Evolutionary conservation across 2,797 vertebrate genomes (phyloP), one percentile per base, ranked within the genome.

Genomic region (Acipenser transmontanus): DNA sequence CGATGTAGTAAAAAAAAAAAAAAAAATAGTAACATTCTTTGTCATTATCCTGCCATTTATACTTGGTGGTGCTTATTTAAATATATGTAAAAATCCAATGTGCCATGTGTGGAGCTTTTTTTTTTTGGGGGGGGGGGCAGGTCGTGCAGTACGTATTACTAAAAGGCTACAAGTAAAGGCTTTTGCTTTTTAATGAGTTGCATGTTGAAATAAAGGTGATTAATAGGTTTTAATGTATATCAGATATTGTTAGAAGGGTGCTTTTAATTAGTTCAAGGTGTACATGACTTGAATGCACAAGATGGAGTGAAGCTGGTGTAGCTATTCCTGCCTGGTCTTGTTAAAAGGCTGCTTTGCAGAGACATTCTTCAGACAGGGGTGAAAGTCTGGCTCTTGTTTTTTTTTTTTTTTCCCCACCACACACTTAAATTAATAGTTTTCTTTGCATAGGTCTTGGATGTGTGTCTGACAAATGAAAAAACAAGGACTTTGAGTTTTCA

Each of bases 241-340:
- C 63, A 51, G 63, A 69, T 63, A 57, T 62, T n/a, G 56, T 71
- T 69, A 63, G 67, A 57, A 57, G 60, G 72, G 62, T 63, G 54
- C 66, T 67, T 73, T 74, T 78, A 76, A 74, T 76, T 72, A 78
- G 70, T 56, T 59, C 64, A 54, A 10, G 66, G 52, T 75, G 59
- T 69, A 48, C 69, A 52, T 71, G 62, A 72, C 63, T 64, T 66
- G 62, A 60, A 57, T 71, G 51, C 66, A 71, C 51, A 68, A 64
- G 73, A 75, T 60, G 11, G 13, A 57, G 54, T 7, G 12, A 57
- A 57, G 12, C 9, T 7, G 1, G 2, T 57, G 9, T n/a, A 11
- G 12, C 1, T 57, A 9, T 20, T 5, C n/a, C 49, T 54, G 54
- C 12, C 9, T 57, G 14, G 54, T 11, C 9, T 11, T 4, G 9